Conservation (phyloP, 2,888 invertebrate genomes). For the Lagria hirta region DNA sequence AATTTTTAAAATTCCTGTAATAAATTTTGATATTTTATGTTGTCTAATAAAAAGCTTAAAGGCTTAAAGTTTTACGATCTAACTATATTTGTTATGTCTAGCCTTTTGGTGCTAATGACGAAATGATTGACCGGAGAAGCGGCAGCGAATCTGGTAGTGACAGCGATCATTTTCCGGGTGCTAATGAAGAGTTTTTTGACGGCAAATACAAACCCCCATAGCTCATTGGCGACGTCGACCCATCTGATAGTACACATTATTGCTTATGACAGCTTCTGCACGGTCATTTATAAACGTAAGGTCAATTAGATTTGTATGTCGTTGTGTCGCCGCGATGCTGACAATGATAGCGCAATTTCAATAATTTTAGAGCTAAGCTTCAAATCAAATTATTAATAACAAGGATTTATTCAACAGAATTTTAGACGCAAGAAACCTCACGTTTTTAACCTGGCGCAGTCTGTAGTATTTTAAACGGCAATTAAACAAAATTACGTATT, state of each 20-base stretch:
- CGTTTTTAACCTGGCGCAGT: too few species aligned
- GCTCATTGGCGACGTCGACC: slow-evolving; percentile 50
- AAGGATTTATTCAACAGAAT: too few species aligned
- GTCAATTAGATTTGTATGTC: slow-evolving; percentile 54
- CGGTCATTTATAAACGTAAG: slow-evolving; percentile 54
- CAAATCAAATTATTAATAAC: too few species aligned
- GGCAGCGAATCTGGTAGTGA: slow-evolving; percentile 49
- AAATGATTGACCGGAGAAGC: slow-evolving; percentile 51
- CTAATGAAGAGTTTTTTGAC: slow-evolving; percentile 55
- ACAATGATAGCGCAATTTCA: not conserved
- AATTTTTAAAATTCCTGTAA: too few species aligned
- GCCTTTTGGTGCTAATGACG: slow-evolving; percentile 45
- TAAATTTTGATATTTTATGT: too few species aligned
- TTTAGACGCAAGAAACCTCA: too few species aligned
- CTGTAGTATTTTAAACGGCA: too few species aligned
- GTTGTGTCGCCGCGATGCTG: slow-evolving; percentile 12
- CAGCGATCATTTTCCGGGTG: slow-evolving; percentile 55
- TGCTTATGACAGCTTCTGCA: slow-evolving; percentile 53
- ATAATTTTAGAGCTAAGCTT: too few species aligned
- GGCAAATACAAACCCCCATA: slow-evolving; percentile 50
- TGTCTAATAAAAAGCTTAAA: too few species aligned
- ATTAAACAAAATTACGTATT: too few species aligned
- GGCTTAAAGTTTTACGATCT: too few species aligned
- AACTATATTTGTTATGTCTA: slow-evolving; percentile 43
- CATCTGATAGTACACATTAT: slow-evolving; percentile 53